A percentile compares a stretch with the other conserved stretches of the same genome.
These are phyloP conservation scores for Pelobates fuscus DNA, from an alignment of 2,113 vertebrate species.

Conservation along the genomic window DNA sequence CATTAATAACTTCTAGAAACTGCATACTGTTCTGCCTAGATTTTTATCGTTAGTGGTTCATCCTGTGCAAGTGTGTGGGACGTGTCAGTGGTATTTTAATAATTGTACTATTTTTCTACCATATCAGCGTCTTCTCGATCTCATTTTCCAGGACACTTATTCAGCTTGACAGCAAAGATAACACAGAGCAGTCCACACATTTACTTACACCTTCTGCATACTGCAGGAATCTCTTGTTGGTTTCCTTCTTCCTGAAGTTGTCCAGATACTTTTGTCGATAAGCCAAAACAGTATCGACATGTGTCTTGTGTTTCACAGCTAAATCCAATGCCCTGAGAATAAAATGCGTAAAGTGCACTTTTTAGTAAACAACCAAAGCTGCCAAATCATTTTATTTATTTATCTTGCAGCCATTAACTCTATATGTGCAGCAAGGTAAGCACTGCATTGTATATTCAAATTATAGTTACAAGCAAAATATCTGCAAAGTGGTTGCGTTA, in stretches of 20 bases:
- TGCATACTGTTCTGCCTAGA: too few relatives aligned
- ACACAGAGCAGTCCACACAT: background rate
- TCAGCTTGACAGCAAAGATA: background rate
- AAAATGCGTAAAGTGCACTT: slow-evolving; percentile 42
- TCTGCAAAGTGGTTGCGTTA: too few relatives aligned
- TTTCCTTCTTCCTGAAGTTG: slow-evolving; percentile 88
- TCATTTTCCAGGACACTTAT: background rate
- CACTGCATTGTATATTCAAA: too few relatives aligned
- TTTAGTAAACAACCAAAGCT: background rate
- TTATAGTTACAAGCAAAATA: too few relatives aligned
- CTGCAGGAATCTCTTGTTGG: slow-evolving; percentile 88
- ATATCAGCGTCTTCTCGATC: background rate
- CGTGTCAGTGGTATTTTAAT: background rate
- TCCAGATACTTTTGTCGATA: slow-evolving; percentile 86
- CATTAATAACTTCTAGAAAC: too few relatives aligned
- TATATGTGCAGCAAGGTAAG: background rate
- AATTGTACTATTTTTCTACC: background rate
- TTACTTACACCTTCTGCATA: slow-evolving; percentile 87
- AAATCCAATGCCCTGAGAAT: slow-evolving; percentile 92
- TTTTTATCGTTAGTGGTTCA: background rate
- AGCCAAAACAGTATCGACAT: slow-evolving; percentile 95
- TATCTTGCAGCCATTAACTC: background rate
- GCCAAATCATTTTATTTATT: background rate
- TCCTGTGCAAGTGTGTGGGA: background rate
- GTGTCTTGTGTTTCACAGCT: slow-evolving; percentile 95